Evolutionary conservation across 35 echinoderm and acorn worm genomes (phyloP), one percentile per base, ranked within the genome.

Genomic region (Lytechinus pictus): DNA sequence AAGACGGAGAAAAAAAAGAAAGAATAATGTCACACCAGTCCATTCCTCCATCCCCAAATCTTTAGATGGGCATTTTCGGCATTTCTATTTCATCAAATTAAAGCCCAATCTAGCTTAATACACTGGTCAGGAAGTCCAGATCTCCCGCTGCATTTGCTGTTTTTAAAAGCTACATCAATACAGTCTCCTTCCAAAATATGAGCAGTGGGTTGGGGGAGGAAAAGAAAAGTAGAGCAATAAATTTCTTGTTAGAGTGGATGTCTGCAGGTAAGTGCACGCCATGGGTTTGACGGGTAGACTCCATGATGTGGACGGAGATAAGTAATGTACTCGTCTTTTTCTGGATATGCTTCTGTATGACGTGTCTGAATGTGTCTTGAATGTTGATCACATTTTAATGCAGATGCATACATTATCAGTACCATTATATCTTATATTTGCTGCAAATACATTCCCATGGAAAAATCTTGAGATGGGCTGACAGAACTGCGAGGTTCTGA

Each of bases 161-260:
- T 93, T 58, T 79, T 93, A 93, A 93, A 93, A 93, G 92, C 92
- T 93, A 52, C 53, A 93, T 57, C 92, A 93, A 93, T 93, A 93
- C 28, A 44, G 52, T 57, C 92, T 54, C 55, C 54, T 28, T 57
- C 92, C 54, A 93, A 93, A 93, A 93, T 93, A 93, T 93, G 92
- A 57, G 53, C 52, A 57, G 92, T 93, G 61, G 5, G 24, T 87
- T 16, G 66, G 66, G 66, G 19, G 21, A 24, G 14, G 21, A 55
- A 57, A 57, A 54, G 88, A 54, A 90, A 93, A 93, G 54, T 57
- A 54, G 92, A 93, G 92, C 92, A 93, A 93, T 93, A 93, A 55
- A 93, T 93, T 93, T 93, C 92, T 93, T 93, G 92, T 93, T 93
- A 54, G 29, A 44, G 52, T 90, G 88, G 88, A 90, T 54, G 66